These are phyloP conservation scores for Corynorhinus townsendii DNA, from an alignment of 2,113 vertebrate species.

Conservation along the genomic window DNA sequence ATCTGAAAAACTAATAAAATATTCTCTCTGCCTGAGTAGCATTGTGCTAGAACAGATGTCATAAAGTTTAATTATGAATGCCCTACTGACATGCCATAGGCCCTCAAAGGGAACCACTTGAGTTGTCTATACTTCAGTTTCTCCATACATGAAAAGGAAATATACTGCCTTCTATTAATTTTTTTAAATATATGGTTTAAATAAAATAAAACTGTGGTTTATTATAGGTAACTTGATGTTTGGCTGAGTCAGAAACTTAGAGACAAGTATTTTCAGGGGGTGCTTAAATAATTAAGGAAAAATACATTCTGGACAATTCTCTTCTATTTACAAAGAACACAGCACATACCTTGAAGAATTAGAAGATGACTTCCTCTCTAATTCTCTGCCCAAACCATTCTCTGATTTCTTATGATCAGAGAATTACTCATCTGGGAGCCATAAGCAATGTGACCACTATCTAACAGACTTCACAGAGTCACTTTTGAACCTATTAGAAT, in stretches of 20 bases:
- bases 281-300: conserved; percentile 7
- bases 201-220: not conserved
- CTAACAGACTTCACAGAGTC: conserved; percentile 25
- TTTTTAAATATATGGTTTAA: not conserved
- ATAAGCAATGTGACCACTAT: conserved; percentile 24
- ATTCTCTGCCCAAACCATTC: conserved; percentile 30
- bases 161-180: not conserved
- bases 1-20: not conserved
- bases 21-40: not conserved
- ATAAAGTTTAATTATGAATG: not conserved
- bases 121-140: not conserved
- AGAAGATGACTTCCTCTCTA: conserved; percentile 15
- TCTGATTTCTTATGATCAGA: conserved; percentile 54
- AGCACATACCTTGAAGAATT: not conserved
- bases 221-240: conserved; percentile 20
- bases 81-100: not conserved
- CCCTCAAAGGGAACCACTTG: not conserved
- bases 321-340: conserved; percentile 32
- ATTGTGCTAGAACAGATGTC: not conserved
- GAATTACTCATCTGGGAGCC: conserved; percentile 48
- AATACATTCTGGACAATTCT: not conserved
- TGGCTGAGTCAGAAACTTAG: not conserved
- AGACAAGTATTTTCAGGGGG: not conserved
- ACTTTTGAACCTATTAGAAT: conserved; percentile 56
- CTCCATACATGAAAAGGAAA: not conserved